Conservation (phyloP, 2,888 invertebrate species). For the Cotesia congregata region DNA sequence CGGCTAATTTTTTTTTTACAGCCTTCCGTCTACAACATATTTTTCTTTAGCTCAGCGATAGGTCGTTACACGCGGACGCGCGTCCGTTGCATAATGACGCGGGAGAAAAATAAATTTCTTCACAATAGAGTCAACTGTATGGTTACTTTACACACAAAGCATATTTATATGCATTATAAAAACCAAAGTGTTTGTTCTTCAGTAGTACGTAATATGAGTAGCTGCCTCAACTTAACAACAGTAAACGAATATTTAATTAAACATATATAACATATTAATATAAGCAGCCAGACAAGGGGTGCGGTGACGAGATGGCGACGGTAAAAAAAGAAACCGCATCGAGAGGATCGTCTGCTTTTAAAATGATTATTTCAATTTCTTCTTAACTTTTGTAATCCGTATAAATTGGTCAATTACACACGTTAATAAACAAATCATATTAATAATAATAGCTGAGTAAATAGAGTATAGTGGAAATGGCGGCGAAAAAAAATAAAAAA, state of each 20-base stretch:
- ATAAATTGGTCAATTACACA: not conserved
- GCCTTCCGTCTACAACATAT: constrained; percentile 16
- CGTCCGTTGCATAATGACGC: constrained; percentile 67
- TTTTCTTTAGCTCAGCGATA: constrained; percentile 7
- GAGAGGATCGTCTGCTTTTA: constrained; percentile 7
- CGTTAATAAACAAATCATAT: constrained; percentile 17
- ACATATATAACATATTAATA: constrained; percentile 4
- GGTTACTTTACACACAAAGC: not conserved
- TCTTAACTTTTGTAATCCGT: too few relatives aligned
- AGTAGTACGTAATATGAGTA: not conserved
- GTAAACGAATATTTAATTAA: not conserved
- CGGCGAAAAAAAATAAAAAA: constrained; percentile 39
- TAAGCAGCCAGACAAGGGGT: constrained; percentile 22
- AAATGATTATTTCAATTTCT: not conserved
- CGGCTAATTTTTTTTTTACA: constrained; percentile 4
- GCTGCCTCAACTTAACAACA: not conserved
- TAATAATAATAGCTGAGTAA: constrained; percentile 21
- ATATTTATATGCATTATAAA: not conserved
- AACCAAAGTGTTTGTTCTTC: not conserved
- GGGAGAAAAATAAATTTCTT: constrained; percentile 33
- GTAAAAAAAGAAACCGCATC: not conserved
- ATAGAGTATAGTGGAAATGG: constrained; percentile 45
- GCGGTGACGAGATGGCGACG: constrained; percentile 32
- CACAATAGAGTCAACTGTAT: constrained; percentile 4
- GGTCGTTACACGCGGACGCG: constrained; percentile 35